Evolutionary conservation across 2,797 vertebrate species (phyloP), one percentile per base, ranked within the genome.

Genomic region (Hippopotamyrus pictus): DNA sequence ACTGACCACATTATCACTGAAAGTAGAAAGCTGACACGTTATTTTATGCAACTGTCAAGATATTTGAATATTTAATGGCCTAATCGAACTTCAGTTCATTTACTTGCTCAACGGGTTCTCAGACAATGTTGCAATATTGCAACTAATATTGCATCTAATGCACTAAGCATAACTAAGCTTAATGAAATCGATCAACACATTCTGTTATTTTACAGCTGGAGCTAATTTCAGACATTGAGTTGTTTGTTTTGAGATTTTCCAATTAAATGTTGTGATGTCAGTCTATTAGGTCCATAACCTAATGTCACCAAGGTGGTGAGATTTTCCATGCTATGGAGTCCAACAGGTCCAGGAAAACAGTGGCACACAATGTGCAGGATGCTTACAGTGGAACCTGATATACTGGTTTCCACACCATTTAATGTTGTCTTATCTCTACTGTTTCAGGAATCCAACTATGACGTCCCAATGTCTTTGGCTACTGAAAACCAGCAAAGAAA

Each of bases 381-480:
- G 1, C 25, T 2, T 41, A 6, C 17, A 44, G 73, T 41, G 73
- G 1, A 76, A 37, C 17, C 4, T 76, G 37, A 37, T 19, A 19
- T 19, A 19, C 33, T 76, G 33, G 0, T 37, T 14, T 29, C 62
- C 62, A 5, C 22, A 11, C 19, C 69, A 19, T 76, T 41, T 79
- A 97, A 97, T 90, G 94, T 94, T 0, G 92, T 96, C 25, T 89
- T 94, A 59, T 53, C 17, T 65, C 17, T 41, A 29, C 44, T 91
- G n/a, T 48, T 89, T 89, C 95, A 94, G 92, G 96, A 97, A 19
- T 91, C 91, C 3, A 96, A 93, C 92, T 95, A 94, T 90, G 93
- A 95, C 88, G 89, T 94, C 92, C 94, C 96, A 7, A 53, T 92
- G 37, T 91, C 96, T 44, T 94, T 92, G 0, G 84, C 86, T 37